Evolutionary conservation across 2,113 vertebrate genomes (phyloP), one percentile per base, ranked within the genome.

Genomic region (Labeo rohita): DNA sequence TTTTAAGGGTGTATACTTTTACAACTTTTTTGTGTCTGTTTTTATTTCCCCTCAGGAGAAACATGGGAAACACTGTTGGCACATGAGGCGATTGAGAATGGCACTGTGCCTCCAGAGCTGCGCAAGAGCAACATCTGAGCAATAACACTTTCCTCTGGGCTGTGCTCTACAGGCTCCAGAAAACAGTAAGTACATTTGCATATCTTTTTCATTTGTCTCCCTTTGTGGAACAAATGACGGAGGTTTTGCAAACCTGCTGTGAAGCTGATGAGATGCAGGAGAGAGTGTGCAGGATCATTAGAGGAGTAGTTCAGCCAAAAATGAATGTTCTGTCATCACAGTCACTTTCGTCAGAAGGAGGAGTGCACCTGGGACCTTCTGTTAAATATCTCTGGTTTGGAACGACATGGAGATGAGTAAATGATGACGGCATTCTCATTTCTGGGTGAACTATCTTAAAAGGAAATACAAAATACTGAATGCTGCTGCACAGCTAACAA

Each of bases 241-340:
- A 81, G 79, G 43, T 81, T 81, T 28, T 50, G 79, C 75, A 81
- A 23, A 81, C 79, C 79, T 50, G 79, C 79, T 81, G 79, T 66
- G 43, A 81, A 66, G 79, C 45, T 66, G 43, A 81, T 66, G 79
- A 81, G 79, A 28, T 28, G 61, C 77, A 39, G 54, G 56, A 76
- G 77, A 80, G 54, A 23, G 39, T 23, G 52, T 28, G 56, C 7
- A 3, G 61, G 11, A 63, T 63, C 56, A 61, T 65, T 77, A 54
- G 23, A 77, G 75, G 47, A 77, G 15, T 2, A 36, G 49, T 54
- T 77, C 75, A 77, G 75, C 75, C 49, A 34, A 54, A 36, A 77
- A 77, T 8, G 5, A 72, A 72, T 16, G 28, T 72, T 72, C 36
- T 72, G 28, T 36, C 68, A 72, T 77, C 23, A 34, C 47, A 75